Conservation (phyloP, 2,797 vertebrate genomes). For the Rhynchotus rufescens region DNA sequence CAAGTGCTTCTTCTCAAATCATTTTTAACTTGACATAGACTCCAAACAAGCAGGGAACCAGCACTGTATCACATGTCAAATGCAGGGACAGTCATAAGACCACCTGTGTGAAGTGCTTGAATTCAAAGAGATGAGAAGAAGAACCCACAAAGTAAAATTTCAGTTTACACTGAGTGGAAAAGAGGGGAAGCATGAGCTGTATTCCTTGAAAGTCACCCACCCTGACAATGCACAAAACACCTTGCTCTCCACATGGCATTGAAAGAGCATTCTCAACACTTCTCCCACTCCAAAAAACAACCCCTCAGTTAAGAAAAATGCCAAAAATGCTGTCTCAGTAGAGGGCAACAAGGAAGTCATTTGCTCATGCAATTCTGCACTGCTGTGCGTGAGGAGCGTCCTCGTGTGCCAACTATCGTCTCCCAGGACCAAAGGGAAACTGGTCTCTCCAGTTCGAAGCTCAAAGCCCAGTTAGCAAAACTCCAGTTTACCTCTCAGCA, state of each 20-base stretch:
- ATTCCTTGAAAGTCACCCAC: slow-evolving; percentile 5
- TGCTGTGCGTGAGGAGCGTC: background rate
- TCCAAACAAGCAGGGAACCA: background rate
- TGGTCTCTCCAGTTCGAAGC: background rate
- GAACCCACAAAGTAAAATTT: background rate
- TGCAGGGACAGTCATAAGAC: background rate
- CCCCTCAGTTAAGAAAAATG: slow-evolving; percentile 41
- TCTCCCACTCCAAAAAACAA: slow-evolving; percentile 39
- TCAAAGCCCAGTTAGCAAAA: background rate
- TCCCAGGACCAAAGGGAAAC: background rate
- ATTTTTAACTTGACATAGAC: background rate
- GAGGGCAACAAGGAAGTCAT: slow-evolving; percentile 7
- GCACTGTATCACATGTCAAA: background rate
- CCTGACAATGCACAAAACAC: background rate
- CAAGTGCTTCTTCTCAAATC: background rate
- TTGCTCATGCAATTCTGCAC: slow-evolving; percentile 8
- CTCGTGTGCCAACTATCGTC: background rate
- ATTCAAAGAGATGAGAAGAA: background rate
- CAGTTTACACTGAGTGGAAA: background rate
- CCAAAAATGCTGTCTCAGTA: slow-evolving; percentile 9
- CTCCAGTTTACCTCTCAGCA: background rate
- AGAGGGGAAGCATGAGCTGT: background rate
- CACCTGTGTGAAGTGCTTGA: background rate
- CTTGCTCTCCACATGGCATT: slow-evolving; percentile 34
- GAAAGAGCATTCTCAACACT: slow-evolving; percentile 21